Evolutionary conservation across 1,140 invertebrate species (phyloP).

Genomic region (Planococcus citri): DNA sequence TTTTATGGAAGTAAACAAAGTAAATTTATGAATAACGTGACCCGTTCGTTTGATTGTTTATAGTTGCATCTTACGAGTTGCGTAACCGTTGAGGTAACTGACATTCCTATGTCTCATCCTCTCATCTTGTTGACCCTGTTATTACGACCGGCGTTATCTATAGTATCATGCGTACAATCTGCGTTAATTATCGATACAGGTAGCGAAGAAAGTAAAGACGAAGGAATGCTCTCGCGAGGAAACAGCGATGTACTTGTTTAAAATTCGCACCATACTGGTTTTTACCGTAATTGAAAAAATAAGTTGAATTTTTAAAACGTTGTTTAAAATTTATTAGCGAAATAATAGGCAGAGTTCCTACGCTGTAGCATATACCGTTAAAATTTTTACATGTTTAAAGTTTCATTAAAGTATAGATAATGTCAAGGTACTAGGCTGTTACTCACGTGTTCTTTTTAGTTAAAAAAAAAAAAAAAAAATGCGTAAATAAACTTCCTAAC

Average conservation of each 20-base stretch:
- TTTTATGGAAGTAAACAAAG: background rate
- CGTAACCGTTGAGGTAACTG: background rate
- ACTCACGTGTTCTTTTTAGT: no score
- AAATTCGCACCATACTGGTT: background rate
- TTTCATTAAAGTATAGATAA: no score
- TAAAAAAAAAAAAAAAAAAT: no score
- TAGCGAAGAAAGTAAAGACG: background rate
- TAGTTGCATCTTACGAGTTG: background rate
- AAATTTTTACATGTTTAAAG: background rate
- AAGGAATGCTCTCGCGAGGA: background rate
- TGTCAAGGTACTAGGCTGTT: no score
- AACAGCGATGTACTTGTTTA: background rate
- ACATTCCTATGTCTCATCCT: background rate
- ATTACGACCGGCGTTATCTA: background rate
- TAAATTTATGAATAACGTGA: background rate
- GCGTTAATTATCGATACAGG: slow-evolving; percentile 6
- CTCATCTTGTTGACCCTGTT: slow-evolving; percentile 1
- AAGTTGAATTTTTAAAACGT: background rate
- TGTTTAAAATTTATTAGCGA: background rate
- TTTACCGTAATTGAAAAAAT: background rate
- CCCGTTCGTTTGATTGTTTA: background rate
- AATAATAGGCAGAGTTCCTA: background rate
- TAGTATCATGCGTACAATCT: background rate
- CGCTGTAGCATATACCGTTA: background rate
- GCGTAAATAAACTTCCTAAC: no score